A percentile compares a stretch with the other conserved stretches of the same genome.
Evolutionary conservation across 2,888 invertebrate species (phyloP).

Genomic region (Aspidapion aeneum): DNA sequence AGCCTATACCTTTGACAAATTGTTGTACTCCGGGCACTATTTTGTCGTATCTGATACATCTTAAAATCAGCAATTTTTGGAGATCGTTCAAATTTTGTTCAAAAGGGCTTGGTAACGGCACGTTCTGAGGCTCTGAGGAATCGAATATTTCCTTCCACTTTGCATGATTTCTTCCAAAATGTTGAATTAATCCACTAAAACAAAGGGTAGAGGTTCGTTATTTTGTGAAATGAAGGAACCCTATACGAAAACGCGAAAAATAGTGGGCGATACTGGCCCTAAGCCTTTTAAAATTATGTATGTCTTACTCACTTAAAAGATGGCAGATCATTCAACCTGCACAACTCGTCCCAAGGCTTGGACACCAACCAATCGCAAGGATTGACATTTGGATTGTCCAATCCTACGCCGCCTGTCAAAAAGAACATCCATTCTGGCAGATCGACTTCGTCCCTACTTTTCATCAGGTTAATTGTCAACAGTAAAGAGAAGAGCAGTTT

Average conservation of each 20-base stretch:
- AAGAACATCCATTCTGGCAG: constrained; percentile 79
- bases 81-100: constrained; percentile 59
- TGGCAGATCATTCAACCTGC: constrained; percentile 56
- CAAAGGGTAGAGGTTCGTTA: no score
- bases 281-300: no score
- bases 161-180: constrained; percentile 55
- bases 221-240: no score
- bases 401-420: constrained; percentile 78
- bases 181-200: constrained; percentile 59
- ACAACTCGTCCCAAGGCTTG: constrained; percentile 76
- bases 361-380: constrained; percentile 68
- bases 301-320: constrained; percentile 46
- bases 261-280: no score
- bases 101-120: constrained; percentile 69
- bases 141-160: constrained; percentile 76
- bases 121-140: constrained; percentile 68
- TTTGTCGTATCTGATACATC: constrained; percentile 86
- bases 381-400: constrained; percentile 70
- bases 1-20: constrained; percentile 34
- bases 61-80: constrained; percentile 72
- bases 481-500: constrained; percentile 85
- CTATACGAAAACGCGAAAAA: no score
- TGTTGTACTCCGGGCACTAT: constrained; percentile 73
- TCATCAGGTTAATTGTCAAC: constrained; percentile 66
- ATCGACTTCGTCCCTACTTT: constrained; percentile 58